Evolutionary conservation across 1,140 invertebrate species (phyloP), one percentile per base, ranked within the genome.

Genomic region (Drosophila setifemur): DNA sequence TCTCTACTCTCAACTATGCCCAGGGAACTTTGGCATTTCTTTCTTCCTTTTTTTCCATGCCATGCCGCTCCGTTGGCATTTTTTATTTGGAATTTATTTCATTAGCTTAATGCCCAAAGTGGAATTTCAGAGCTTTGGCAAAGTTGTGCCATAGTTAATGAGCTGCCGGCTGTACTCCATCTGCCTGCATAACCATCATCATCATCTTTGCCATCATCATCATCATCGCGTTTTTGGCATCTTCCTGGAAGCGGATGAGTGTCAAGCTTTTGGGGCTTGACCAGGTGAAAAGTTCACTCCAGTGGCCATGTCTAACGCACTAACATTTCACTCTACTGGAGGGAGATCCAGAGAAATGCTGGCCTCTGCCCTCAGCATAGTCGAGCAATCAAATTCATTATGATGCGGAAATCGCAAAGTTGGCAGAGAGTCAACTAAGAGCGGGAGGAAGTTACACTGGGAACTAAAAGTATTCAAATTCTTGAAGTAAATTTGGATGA

Each of bases 91-190:
- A 73, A 74, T 86, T 57, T 63, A 47, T 75, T 75, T 79, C 71
- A 85, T 85, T 86, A 85, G 81, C 66, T 63, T 86, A 85, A 79
- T 79, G 40, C 71, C 52, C 43, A 28, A 75, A 74, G 50, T 49
- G 60, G 81, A 79, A 85, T 79, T 53, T 60, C 45, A 37, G 31
- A 14, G 42, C 73, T 60, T 63, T 60, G 31, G 11, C 57, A 49
- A 60, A 79, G 45, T 72, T 81, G 53, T 39, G 72, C 39, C 73
- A 75, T 61, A 67, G 49, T 66, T 71, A 54, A 50, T 55, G 61
- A 40, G 47, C 23, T 45, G 37, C 37, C 21, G n/a, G 44, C 33
- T 37, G 43, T 26, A 31, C 35, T 3, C 19, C 40, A 25, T 33
- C 19, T 33, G 16, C 21, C 21, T 18, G n/a, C 18, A 23, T 28